Base-by-base conservation (phyloP, 2,113 vertebrate genomes). In the Macaca nemestrina region DNA sequence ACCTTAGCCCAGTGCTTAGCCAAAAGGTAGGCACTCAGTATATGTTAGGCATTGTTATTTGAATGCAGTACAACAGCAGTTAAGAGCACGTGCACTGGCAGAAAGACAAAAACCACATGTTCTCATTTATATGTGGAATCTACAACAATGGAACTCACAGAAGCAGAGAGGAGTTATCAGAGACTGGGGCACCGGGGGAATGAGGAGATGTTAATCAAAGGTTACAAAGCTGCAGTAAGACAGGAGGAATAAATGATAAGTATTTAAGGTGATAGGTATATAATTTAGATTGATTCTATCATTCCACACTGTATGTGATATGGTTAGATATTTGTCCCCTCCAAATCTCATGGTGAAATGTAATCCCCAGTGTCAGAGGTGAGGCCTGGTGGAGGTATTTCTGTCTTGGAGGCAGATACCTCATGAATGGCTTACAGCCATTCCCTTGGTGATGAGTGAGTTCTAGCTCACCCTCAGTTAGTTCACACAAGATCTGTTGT, bases 41-140 rank as follows among this genome's bases (percentile, higher is more conserved):
- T 96, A 80, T 48, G 43, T 70, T 88, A 96, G 61, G 72, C 93
- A 70, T 86, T 72, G 12, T 45, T 83, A 79, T 75, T 52, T 79
- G 43, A 94, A 25, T 68, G 7, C 18, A 70, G 25, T 80, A 75
- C n/a, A 85, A 70, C 67, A 67, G 48, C 75, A 80, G 48, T 43
- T 84, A 78, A 90, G 64, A 86, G 43, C 22, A 80, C 5, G 27
- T 73, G 38, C 68, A 70, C 45, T 68, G 23, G 59, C 48, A 89
- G 59, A 84, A 50, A 84, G 88, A 61, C 25, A 23, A 83, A 93
- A 89, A 40, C 10, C 16, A 35, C 50, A 30, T 43, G 67, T 84
- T 85, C 50, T 93, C 50, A 50, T 23, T 70, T 93, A 84, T 50
- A 61, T 52, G 16, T 64, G 61, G 16, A 61, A 23, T 90, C 35